A percentile compares a stretch with the other conserved stretches of the same genome.
phyloP scores from a whole-genome alignment of 2,113 vertebrate genomes.

The Theristicus caerulescens region DNA sequence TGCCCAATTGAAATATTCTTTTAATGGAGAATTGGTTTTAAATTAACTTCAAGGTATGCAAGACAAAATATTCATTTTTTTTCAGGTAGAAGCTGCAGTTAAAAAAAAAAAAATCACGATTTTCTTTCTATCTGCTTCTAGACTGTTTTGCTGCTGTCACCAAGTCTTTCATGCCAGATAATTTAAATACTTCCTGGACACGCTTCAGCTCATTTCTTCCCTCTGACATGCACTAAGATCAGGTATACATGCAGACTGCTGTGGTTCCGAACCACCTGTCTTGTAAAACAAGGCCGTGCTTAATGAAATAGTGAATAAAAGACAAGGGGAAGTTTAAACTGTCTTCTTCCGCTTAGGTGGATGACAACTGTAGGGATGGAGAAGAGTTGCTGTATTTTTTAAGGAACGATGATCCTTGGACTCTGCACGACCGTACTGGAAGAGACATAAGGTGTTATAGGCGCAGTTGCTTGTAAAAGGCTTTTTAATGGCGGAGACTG shows the following conservation, averaged over 20 bases:
- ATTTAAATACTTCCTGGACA: neutral
- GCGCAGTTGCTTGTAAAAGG: neutral
- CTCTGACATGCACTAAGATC: neutral
- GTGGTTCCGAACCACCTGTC: neutral
- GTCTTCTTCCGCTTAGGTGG: neutral
- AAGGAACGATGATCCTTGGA: neutral
- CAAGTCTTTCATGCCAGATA: neutral
- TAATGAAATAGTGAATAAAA: neutral
- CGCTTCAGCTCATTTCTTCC: neutral
- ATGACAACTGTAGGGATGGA: neutral
- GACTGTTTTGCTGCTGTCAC: neutral
- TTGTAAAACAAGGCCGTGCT: neutral
- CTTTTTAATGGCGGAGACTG: neutral
- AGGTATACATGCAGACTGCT: neutral
- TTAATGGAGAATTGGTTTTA: neutral
- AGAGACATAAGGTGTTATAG: neutral
- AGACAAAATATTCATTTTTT: neutral
- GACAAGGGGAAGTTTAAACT: neutral
- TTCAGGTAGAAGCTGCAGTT: neutral
- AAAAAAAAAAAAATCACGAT: neutral
- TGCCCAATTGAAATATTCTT: neutral
- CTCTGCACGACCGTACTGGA: neutral
- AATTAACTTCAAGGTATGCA: neutral
- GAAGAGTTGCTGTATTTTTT: accelerated
- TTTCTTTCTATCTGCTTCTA: neutral